Percentiles rank a stretch among this genome's conserved stretches.
These are phyloP conservation scores for Sitobion miscanthi DNA, from an alignment of 1,140 invertebrate genomes.

Conservation along the genomic window DNA sequence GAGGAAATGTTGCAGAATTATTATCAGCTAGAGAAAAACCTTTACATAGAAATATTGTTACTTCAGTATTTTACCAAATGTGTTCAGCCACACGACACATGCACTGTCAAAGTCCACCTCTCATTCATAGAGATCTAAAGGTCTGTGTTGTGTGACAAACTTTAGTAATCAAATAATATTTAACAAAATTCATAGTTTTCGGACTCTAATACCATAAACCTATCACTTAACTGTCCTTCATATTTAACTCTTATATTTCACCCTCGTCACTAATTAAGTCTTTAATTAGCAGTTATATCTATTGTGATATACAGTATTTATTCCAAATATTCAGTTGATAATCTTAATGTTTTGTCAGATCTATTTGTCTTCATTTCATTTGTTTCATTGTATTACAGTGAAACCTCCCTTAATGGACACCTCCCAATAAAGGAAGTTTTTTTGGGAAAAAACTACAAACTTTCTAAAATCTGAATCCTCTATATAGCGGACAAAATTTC, in stretches of 20 bases:
- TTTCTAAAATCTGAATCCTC: no score
- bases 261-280: neutral
- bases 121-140: slow-evolving; percentile 93
- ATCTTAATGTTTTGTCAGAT: neutral
- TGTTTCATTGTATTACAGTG: neutral
- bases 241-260: neutral
- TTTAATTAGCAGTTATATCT: neutral
- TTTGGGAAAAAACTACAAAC: no score
- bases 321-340: neutral
- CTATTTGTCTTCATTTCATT: neutral
- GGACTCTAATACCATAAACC: neutral
- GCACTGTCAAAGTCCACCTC: slow-evolving; percentile 86
- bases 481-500: no score
- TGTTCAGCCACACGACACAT: slow-evolving; percentile 90
- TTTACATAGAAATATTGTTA: slow-evolving; percentile 77
- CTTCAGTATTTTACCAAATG: slow-evolving; percentile 90
- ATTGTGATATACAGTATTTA: neutral
- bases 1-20: slow-evolving; percentile 82
- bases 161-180: neutral
- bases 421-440: no score
- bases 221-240: no score
- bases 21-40: slow-evolving; percentile 71
- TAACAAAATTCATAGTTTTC: neutral
- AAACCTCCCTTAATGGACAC: no score
- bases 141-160: slow-evolving; percentile 62